Percentiles rank a stretch among this genome's conserved stretches.
phyloP scores from a whole-genome alignment of 2,797 vertebrate species.

The Phalanger gymnotis region DNA sequence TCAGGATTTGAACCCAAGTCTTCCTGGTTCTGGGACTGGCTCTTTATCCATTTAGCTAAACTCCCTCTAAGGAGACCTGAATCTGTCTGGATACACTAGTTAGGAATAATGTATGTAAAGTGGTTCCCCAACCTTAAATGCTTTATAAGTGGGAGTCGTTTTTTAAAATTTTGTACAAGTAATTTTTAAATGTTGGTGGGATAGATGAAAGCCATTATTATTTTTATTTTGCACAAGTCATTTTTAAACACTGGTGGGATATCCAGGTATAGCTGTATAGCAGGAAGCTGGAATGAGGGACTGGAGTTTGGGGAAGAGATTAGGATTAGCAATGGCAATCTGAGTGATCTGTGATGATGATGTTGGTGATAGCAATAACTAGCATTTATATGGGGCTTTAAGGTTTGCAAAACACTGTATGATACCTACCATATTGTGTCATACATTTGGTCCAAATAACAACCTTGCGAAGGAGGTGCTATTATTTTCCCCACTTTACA shows the following conservation, averaged over 20 bases:
- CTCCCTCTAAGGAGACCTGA: neutral
- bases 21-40: neutral
- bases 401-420: neutral
- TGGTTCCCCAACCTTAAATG: neutral
- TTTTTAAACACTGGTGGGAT: neutral
- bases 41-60: neutral
- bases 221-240: neutral
- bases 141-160: neutral
- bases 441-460: neutral
- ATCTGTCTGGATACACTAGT: neutral
- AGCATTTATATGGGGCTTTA: neutral
- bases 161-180: neutral
- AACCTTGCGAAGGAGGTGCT: constrained; percentile 10
- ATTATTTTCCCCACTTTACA: constrained; percentile 33
- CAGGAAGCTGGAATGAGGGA: neutral
- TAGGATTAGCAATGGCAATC: neutral
- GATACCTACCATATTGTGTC: neutral
- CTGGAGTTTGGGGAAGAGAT: neutral
- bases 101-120: neutral
- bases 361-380: neutral
- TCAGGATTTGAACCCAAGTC: neutral
- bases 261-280: neutral
- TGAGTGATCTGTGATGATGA: neutral
- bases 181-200: neutral
- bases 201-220: neutral